Conservation (phyloP, 1,140 invertebrate genomes). For the Alviniconcha marisindica region DNA sequence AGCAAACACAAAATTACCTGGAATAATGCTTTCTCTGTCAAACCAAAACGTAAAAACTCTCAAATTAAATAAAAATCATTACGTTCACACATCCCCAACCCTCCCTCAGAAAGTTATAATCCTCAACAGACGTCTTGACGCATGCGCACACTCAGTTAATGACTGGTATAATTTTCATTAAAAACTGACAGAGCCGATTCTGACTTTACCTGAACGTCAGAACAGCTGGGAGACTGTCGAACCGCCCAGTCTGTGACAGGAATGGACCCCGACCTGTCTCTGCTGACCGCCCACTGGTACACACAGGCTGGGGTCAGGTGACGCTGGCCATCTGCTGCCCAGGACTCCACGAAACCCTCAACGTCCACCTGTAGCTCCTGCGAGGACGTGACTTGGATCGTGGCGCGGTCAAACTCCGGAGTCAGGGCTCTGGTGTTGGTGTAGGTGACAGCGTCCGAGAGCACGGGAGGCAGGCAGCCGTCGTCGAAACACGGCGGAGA, state of each 20-base stretch:
- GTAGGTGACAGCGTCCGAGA: neutral
- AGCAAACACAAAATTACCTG: too few relatives aligned
- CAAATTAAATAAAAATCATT: too few relatives aligned
- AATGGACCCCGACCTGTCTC: neutral
- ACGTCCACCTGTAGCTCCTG: neutral
- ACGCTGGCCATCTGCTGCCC: neutral
- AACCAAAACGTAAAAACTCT: too few relatives aligned
- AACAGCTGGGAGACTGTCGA: neutral
- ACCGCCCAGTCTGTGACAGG: neutral
- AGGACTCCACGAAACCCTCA: neutral
- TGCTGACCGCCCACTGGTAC: constrained; percentile 9
- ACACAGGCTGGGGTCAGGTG: neutral
- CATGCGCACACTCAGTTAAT: too few relatives aligned
- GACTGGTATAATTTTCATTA: too few relatives aligned
- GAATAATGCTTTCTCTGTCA: too few relatives aligned
- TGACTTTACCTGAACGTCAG: constrained; percentile 12
- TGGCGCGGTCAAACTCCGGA: neutral
- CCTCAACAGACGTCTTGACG: too few relatives aligned
- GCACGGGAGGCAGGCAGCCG: neutral
- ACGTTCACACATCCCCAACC: too few relatives aligned
- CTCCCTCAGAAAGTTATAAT: too few relatives aligned
- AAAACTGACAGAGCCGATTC: too few relatives aligned
- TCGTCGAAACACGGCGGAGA: constrained; percentile 21
- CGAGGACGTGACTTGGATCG: neutral
- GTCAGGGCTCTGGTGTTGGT: neutral